Conservation (phyloP, 2,113 vertebrate species). For the Scalopus aquaticus region DNA sequence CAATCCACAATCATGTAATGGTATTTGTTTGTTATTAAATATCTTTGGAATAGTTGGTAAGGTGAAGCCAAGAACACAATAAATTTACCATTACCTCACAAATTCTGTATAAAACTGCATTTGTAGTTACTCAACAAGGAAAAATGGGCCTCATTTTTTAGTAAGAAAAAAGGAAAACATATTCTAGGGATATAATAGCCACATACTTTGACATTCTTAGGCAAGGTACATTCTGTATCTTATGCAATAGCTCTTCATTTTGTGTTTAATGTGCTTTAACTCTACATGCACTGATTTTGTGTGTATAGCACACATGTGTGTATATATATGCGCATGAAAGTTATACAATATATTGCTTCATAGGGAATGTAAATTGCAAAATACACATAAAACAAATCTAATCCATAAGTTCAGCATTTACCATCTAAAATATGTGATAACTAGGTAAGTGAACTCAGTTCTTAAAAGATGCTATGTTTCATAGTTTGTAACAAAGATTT, state of each 20-base stretch:
- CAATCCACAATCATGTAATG: not conserved
- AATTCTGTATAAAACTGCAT: not conserved
- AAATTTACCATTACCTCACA: not conserved
- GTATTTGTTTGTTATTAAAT: not conserved
- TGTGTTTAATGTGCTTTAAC: constrained; percentile 53
- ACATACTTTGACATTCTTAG: not conserved
- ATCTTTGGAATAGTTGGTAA: not conserved
- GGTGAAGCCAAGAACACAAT: not conserved
- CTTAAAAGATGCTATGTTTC: constrained; percentile 54
- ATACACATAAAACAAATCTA: constrained; percentile 57
- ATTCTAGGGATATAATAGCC: not conserved
- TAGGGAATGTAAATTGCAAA: constrained; percentile 34
- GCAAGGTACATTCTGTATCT: not conserved
- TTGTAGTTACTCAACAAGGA: not conserved
- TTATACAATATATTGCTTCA: constrained; percentile 41
- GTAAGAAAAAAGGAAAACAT: not conserved
- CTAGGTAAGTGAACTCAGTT: constrained; percentile 32
- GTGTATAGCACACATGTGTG: not conserved
- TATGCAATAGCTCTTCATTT: constrained; percentile 43
- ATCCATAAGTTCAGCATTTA: constrained; percentile 34
- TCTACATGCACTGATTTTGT: not conserved
- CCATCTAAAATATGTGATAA: constrained; percentile 45
- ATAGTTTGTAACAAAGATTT: constrained; percentile 13
- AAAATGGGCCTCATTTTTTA: constrained; percentile 19
- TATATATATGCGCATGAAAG: not conserved